Base-by-base conservation (phyloP, 2,113 vertebrate genomes). In the Hippocampus barbouri region DNA sequence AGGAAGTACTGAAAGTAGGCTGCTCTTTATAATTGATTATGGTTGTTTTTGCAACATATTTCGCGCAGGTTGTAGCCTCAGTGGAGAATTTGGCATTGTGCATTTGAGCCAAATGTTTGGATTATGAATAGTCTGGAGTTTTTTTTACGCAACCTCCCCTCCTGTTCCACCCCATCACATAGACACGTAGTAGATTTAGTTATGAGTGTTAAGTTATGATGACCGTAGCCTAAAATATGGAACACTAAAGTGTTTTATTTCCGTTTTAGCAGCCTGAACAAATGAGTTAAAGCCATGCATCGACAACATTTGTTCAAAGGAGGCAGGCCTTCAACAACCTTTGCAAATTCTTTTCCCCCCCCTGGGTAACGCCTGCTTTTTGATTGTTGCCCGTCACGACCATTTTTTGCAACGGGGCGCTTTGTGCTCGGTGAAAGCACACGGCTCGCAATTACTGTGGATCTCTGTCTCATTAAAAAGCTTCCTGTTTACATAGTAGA, bases 381-480 rank as follows among this genome's bases (percentile, higher is more conserved):
- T 68, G 82, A 76, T 79, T 81, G 82, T 85, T 78, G 59, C 75
- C 71, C 78, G 77, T 81, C 73, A 59, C 82, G 85, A 74, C 79
- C 79, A 60, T 79, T 79, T 51, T 45, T 69, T 80, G 72, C 79
- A 75, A 74, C n/a, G 77, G 82, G 74, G 73, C 68, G 66, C 80
- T 75, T 85, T 85, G 80, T 87, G 78, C 72, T 75, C 79, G 78
- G 51, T 59, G 72, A 76, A 77, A 69, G 66, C 77, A 69, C 66
- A 79, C 67, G 41, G 69, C 84, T 78, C 74, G 77, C 78, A 85
- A 83, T 88, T 79, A 85, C 77, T 78, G 72, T 71, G 79, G 80
- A 77, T 85, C 85, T 83, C 78, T 87, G 71, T 88, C 80, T 87
- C 79, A 85, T 87, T 88, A 88, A 87, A 74, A 86, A 75, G 59